Base-by-base conservation (phyloP, 2,888 invertebrate species). In the Lymantria monacha region DNA sequence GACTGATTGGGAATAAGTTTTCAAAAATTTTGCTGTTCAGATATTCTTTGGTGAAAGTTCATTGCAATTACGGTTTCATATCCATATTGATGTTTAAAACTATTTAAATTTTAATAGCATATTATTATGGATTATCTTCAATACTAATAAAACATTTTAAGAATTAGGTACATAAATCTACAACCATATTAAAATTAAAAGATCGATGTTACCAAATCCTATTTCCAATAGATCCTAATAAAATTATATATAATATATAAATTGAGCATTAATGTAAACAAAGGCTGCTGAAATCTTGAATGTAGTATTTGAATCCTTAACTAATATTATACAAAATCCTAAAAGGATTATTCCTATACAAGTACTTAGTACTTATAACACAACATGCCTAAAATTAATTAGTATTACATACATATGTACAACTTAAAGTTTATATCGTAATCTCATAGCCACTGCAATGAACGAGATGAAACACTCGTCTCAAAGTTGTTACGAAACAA, bases 261-360 rank as follows among this genome's bases (percentile, higher is more conserved):
- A 87, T 91, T 91, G 91, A 91, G 91, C 91, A 90, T 88, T 87
- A 85, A 75, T 84, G 78, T 76, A 83, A 81, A 86, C 81, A 81
- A 79, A 83, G 84, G 81, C 77, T 83, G 81, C 75, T 74, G 79
- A 76, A 73, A 83, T 74, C 76, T 79, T 79, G 76, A 66, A 70
- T 78, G 74, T 79, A 80, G 72, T 76, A 80, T 74, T 76, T 74
- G 81, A 84, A 81, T 79, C 76, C 81, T 83, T 83, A 82, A 59
- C 59, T 56, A 78, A 72, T 79, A 78, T 79, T 72, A 76, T 77
- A 81, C 76, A 81, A 68, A 69, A 73, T 76, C 76, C 70, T 66
- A 70, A 71, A 59, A 72, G 68, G 64, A 74, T 75, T 79, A 75
- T 76, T 63, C 45, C 66, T 77, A 80, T 63, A 65, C 76, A 84